Percentiles rank a stretch among this genome's conserved stretches.
phyloP scores from a whole-genome alignment of 2,888 invertebrate genomes.

The Andrena flavipes region DNA sequence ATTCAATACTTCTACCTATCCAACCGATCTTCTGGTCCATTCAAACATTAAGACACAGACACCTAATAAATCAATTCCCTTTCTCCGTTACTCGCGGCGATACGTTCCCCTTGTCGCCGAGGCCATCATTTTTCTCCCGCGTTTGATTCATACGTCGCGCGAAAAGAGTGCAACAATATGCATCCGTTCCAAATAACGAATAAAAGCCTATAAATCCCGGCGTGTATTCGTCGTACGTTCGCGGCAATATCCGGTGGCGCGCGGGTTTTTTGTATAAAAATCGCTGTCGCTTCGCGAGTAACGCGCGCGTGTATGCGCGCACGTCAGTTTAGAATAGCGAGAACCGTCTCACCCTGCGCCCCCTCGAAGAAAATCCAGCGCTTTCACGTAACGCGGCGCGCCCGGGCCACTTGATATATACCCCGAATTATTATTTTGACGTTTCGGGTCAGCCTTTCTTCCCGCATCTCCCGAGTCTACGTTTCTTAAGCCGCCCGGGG shows the following conservation, averaged over 20 bases:
- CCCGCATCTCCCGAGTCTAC: conserved; percentile 59
- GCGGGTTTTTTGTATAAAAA: conserved; percentile 47
- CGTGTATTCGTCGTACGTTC: conserved; percentile 33
- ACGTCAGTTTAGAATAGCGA: conserved; percentile 41
- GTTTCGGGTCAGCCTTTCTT: conserved; percentile 70
- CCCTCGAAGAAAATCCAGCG: conserved; percentile 53
- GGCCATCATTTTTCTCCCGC: conserved; percentile 12
- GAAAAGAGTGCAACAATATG: conserved; percentile 46
- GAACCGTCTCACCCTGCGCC: conserved; percentile 19
- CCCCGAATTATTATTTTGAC: conserved; percentile 79
- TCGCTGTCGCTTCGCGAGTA: conserved; percentile 9
- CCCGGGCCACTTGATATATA: conserved; percentile 69
- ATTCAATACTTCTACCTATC: too few relatives aligned
- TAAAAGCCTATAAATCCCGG: conserved; percentile 60
- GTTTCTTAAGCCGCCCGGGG: conserved; percentile 51
- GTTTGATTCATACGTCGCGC: conserved; percentile 40
- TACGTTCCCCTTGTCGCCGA: not conserved
- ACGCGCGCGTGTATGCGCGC: not conserved
- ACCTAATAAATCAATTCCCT: conserved; percentile 20
- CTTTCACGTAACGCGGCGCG: conserved; percentile 56
- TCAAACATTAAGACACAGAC: not conserved
- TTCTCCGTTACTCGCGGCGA: not conserved
- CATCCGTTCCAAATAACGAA: conserved; percentile 48
- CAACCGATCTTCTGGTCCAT: too few relatives aligned
- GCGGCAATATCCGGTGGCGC: conserved; percentile 38